A percentile compares a stretch with the other conserved stretches of the same genome.
phyloP scores from a whole-genome alignment of 2,797 vertebrate species.

The Acropternis orthonyx region DNA sequence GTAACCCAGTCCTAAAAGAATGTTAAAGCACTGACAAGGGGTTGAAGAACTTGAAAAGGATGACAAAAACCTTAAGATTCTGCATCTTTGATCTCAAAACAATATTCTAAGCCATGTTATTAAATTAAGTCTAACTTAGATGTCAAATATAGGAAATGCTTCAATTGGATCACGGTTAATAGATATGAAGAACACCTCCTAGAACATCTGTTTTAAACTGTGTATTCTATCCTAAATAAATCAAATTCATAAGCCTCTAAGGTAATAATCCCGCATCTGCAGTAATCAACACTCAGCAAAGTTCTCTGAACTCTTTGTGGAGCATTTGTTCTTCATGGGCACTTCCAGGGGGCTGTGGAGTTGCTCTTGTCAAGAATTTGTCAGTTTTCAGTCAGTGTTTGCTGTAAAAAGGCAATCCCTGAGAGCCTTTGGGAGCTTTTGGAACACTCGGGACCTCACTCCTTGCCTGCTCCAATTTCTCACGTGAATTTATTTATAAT shows the following conservation, averaged over 20 bases:
- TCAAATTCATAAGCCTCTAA: not conserved
- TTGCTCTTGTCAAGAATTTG: not conserved
- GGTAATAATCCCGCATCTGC: not conserved
- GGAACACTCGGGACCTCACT: not conserved
- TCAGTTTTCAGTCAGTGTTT: not conserved
- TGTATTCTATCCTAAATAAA: not conserved
- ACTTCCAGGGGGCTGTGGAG: not conserved
- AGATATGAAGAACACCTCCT: not conserved
- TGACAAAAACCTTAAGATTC: not conserved
- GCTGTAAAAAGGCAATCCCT: not conserved
- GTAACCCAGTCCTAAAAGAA: not conserved
- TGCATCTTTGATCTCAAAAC: not conserved
- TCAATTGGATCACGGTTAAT: not conserved
- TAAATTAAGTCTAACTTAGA: not conserved
- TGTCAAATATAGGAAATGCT: not conserved
- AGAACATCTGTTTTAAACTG: not conserved
- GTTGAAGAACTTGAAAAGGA: not conserved
- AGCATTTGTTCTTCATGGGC: not conserved
- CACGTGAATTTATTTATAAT: not conserved
- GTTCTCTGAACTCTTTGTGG: not conserved
- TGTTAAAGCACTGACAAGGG: not conserved
- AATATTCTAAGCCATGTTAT: not conserved
- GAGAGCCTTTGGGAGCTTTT: not conserved
- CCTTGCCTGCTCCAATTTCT: not conserved
- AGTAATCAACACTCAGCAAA: not conserved